A percentile compares a stretch with the other conserved stretches of the same genome.
Conservation (phyloP, 1,140 invertebrate species). For the Pseudomyrmex gracilis region DNA sequence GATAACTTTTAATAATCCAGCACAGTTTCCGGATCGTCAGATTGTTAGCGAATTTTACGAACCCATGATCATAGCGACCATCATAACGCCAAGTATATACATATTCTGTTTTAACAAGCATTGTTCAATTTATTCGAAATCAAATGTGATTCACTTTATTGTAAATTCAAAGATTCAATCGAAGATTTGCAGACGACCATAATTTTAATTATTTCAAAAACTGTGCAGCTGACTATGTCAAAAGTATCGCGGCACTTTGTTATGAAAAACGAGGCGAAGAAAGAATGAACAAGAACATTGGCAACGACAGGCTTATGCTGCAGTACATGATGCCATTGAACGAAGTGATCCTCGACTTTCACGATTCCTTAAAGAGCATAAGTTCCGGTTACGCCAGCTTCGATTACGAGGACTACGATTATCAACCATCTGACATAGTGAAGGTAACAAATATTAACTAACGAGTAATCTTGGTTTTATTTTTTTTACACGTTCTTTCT, state of each 20-base stretch:
- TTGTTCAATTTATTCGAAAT: background rate
- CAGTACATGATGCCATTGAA: slow-evolving; percentile 94
- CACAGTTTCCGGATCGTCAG: slow-evolving; percentile 89
- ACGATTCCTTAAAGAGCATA: slow-evolving; percentile 95
- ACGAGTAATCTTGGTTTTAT: background rate
- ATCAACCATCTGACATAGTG: slow-evolving; percentile 89
- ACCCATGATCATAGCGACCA: slow-evolving; percentile 95
- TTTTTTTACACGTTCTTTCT: too few relatives aligned
- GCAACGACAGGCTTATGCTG: slow-evolving; percentile 92
- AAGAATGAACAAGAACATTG: slow-evolving; percentile 91
- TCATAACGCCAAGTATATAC: slow-evolving; percentile 92
- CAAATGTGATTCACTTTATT: background rate
- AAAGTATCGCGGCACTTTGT: slow-evolving; percentile 90
- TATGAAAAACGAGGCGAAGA: slow-evolving; percentile 92
- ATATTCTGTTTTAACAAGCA: slow-evolving; percentile 35
- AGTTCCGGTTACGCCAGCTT: slow-evolving; percentile 98
- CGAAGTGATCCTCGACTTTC: slow-evolving; percentile 98
- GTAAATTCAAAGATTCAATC: slow-evolving; percentile 11
- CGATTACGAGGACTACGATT: slow-evolving; percentile 97
- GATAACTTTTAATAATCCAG: slow-evolving; percentile 94
- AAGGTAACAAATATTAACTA: slow-evolving; percentile 86
- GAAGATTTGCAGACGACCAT: background rate
- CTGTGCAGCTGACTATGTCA: slow-evolving; percentile 88
- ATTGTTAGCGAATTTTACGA: slow-evolving; percentile 93
- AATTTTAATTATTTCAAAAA: slow-evolving; percentile 28